These are phyloP conservation scores for Aurelia aurita DNA, from an alignment of 30 jellyfish, hydroid and myxozoan species.

Conservation along the genomic window DNA sequence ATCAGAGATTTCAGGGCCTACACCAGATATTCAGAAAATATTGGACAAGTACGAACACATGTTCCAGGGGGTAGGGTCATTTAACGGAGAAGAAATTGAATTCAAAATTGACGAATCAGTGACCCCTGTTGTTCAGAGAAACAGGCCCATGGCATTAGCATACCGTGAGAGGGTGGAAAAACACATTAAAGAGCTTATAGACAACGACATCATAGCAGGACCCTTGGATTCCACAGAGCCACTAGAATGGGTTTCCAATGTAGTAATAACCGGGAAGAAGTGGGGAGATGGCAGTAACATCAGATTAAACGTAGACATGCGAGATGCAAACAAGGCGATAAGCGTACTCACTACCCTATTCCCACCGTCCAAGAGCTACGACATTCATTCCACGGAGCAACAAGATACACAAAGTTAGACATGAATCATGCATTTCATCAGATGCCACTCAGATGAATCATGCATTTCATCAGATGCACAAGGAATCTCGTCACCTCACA, in stretches of 20 bases:
- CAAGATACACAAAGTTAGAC: slow-evolving; percentile 6
- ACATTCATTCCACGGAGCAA: slow-evolving; percentile 15
- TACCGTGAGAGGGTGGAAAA: slow-evolving; percentile 12
- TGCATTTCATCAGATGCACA: too few relatives aligned
- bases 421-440: slow-evolving; percentile 29
- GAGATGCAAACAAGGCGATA: slow-evolving; percentile 21
- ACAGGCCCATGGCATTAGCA: slow-evolving; percentile 29
- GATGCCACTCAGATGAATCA: slow-evolving; percentile 40
- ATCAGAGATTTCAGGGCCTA: slow-evolving; percentile 3
- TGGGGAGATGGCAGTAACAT: slow-evolving; percentile 24
- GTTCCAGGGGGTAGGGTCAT: too few relatives aligned
- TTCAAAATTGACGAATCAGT: slow-evolving; percentile 21
- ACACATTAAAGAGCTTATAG: slow-evolving; percentile 43
- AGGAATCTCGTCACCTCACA: slow-evolving; percentile 10
- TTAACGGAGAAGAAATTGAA: slow-evolving; percentile 14
- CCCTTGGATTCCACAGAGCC: slow-evolving; percentile 33
- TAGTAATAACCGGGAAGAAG: slow-evolving; percentile 38
- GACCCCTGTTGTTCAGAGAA: slow-evolving; percentile 37
- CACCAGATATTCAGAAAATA: slow-evolving; percentile 1
- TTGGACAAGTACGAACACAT: too few relatives aligned
- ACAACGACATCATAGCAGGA: slow-evolving; percentile 53
- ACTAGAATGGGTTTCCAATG: slow-evolving; percentile 52
- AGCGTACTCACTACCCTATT: slow-evolving; percentile 17
- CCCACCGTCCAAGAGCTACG: slow-evolving; percentile 42
- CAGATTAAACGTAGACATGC: slow-evolving; percentile 9